Base-by-base conservation (phyloP, 1,140 invertebrate species). In the Drosophila busckii region DNA sequence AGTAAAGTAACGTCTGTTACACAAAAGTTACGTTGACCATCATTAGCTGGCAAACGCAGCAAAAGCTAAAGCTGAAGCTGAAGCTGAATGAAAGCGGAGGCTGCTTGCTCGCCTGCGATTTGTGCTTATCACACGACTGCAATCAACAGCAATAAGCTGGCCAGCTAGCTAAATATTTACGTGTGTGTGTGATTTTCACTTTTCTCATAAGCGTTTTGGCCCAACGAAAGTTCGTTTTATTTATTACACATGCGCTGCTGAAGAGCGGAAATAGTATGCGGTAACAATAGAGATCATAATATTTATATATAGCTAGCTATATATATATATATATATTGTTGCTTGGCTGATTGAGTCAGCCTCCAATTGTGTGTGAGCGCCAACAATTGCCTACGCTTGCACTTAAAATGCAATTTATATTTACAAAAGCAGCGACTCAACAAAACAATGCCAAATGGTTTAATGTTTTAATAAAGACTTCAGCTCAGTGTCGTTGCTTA, bases 331-430 rank as follows among this genome's bases (percentile, higher is more conserved):
- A 6, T 38, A 35, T 31, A 26, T 15, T 78, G 80, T 78, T 78
- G 73, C 80, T 58, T 42, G 38, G 34, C 45, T 64, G 73, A 78
- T 73, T 80, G 71, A 71, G 63, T 41, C 69, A 61, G 41, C 29
- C 25, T 28, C 23, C 41, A 52, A 10, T 26, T 8, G 23, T 23
- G 34, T 22, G n/a, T n/a, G n/a, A 52, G 22, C 48, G 20, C 16
- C 22, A 28, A 35, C 61, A 58, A 54, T 68, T 41, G 60, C 60
- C 60, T 53, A 64, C 64, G 49, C 58, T 29, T 55, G 58, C 75
- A 80, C 70, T 78, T 78, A 78, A 78, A 78, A 69, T 73, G 75
- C 75, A 80, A 78, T 78, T 69, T 73, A 80, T 80, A 63, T 70
- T 28, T n/a, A n/a, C n/a, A n/a, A n/a, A n/a, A n/a, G n/a, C n/a